These are phyloP conservation scores for Odontocolon sp. DNA, from an alignment of 2,888 invertebrate genomes.

Conservation along the genomic window DNA sequence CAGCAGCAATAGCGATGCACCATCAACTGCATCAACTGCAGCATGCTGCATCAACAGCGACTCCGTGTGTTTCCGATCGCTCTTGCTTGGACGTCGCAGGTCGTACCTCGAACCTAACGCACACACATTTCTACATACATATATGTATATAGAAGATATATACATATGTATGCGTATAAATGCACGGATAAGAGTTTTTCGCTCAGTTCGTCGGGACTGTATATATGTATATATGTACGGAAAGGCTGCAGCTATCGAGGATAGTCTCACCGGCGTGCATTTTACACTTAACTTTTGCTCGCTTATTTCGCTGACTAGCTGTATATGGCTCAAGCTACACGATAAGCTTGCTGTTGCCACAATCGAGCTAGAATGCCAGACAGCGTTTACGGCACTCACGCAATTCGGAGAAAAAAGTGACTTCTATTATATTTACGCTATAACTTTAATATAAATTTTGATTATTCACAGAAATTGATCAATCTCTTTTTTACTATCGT, in stretches of 20 bases:
- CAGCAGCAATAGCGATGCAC: conserved; percentile 8
- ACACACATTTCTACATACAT: too few species aligned
- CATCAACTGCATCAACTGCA: neutral
- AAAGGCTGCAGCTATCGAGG: conserved; percentile 31
- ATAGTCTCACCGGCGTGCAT: conserved; percentile 24
- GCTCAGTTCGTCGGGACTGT: neutral
- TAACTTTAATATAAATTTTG: too few species aligned
- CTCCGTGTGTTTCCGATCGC: conserved; percentile 36
- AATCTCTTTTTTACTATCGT: too few species aligned
- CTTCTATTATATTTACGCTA: too few species aligned
- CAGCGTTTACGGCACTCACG: too few species aligned
- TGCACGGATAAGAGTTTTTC: conserved; percentile 6
- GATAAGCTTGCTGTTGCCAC: too few species aligned
- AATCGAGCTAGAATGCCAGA: too few species aligned
- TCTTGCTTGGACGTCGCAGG: conserved; percentile 30
- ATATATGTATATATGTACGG: neutral
- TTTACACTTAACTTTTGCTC: conserved; percentile 12
- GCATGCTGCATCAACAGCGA: conserved; percentile 10
- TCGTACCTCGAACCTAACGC: conserved; percentile 7
- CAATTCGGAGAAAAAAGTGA: too few species aligned
- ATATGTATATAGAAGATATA: too few species aligned
- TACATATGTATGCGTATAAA: too few species aligned
- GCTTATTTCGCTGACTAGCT: conserved; percentile 20
- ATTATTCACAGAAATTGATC: too few species aligned
- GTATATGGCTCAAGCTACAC: neutral